Evolutionary conservation across 2,797 vertebrate genomes (phyloP), one percentile per base, ranked within the genome.

Genomic region (Halcyon leucocephala): DNA sequence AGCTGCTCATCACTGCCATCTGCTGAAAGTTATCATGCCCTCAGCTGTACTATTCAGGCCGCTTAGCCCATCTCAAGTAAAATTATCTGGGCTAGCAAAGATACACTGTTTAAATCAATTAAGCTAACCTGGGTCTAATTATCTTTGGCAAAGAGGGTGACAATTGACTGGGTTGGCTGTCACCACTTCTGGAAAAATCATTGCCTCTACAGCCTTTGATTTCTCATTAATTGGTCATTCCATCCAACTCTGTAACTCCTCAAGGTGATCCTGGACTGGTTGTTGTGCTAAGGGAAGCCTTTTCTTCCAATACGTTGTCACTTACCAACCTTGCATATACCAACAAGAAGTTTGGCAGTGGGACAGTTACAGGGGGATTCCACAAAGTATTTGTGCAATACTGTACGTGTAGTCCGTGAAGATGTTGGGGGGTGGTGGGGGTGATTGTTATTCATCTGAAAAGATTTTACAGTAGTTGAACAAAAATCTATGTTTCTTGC

Each of bases 251-350:
- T 7, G 33, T 52, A 31, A 41, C 14, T 86, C 15, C 17, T 79
- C 33, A 26, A 4, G 44, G 8, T 42, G 19, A 14, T 29, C 26
- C 33, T 49, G 48, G 51, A 14, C 31, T 61, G 21, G 4, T 13
- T 41, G 4, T 61, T 73, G 52, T 74, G 9, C 35, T 31, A 15
- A 51, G 39, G 10, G 12, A 12, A 72, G 19, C n/a, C 22, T 79
- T 77, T 33, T 52, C 46, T 74, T 57, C 29, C 29, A 39, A 11
- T 12, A 0, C 37, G 10, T 31, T 87, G 58, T 8, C 3, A 12
- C 21, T 57, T 62, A 37, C 12, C 28, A 33, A 7, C 2, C 28
- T 61, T 2, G 0, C 13, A 0, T n/a, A 7, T 22, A 10, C 44
- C 37, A 7, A 1, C 12, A 35, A 71, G 74, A 57, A 22, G 7